These are phyloP conservation scores for Poecile montanus DNA, from an alignment of 2,797 vertebrate species.

Conservation along the genomic window DNA sequence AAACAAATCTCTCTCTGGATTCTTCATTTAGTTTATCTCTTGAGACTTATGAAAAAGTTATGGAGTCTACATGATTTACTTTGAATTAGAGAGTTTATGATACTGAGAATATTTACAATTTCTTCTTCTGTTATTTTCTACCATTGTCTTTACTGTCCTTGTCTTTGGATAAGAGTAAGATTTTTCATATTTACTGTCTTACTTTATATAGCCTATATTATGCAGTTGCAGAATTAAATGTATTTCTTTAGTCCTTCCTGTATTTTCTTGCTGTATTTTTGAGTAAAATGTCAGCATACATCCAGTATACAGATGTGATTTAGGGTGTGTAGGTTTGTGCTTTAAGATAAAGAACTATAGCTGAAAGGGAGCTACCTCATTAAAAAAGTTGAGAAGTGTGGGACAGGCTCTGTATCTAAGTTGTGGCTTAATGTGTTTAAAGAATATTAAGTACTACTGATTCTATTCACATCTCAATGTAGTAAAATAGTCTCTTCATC, in stretches of 20 bases:
- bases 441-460: not conserved
- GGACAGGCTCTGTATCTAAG: not conserved
- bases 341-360: not conserved
- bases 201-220: not conserved
- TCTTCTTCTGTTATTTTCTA: not conserved
- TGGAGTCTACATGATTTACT: not conserved
- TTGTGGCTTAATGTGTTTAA: not conserved
- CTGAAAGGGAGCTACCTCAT: not conserved
- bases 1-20: not conserved
- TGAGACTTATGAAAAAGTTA: not conserved
- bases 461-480: not conserved
- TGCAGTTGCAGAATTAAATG: not conserved
- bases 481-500: not conserved
- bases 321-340: not conserved
- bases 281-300: not conserved
- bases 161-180: not conserved
- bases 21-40: not conserved
- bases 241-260: not conserved
- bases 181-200: not conserved
- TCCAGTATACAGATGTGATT: not conserved
- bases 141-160: not conserved
- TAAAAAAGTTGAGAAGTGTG: not conserved
- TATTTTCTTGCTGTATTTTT: not conserved
- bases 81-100: not conserved
- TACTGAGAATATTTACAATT: not conserved